Percentiles rank a stretch among this genome's conserved stretches.
phyloP scores from a whole-genome alignment of 2,888 invertebrate species.

The Drosophila affinis region DNA sequence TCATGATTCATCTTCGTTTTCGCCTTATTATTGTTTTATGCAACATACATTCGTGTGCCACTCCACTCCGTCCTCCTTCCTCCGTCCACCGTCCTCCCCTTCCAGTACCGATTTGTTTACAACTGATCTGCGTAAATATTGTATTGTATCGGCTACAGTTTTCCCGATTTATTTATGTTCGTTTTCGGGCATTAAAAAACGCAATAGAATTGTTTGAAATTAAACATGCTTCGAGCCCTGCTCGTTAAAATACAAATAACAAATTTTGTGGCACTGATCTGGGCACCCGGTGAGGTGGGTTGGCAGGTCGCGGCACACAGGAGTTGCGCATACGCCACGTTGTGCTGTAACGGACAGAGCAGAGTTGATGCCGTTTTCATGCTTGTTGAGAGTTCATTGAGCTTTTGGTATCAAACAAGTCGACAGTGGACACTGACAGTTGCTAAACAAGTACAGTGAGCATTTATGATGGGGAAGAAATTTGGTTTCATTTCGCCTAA shows the following conservation, averaged over 20 bases:
- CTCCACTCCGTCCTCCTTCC: neutral
- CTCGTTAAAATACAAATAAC: slow-evolving; percentile 26
- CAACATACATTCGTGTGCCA: slow-evolving; percentile 30
- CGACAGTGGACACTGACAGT: no score
- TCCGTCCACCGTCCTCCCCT: neutral
- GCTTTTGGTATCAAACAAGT: no score
- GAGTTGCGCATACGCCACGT: slow-evolving; percentile 58
- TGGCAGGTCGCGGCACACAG: neutral
- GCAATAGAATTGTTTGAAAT: slow-evolving; percentile 31
- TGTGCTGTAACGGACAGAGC: slow-evolving; percentile 21
- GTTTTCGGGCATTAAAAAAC: slow-evolving; percentile 30
- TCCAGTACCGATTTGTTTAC: slow-evolving; percentile 23
- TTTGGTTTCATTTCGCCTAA: no score
- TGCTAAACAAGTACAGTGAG: no score
- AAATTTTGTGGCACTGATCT: neutral
- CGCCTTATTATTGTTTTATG: slow-evolving; percentile 12
- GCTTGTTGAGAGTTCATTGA: no score
- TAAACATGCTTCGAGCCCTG: slow-evolving; percentile 30
- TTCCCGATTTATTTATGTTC: slow-evolving; percentile 31
- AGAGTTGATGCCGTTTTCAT: neutral
- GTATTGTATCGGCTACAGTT: slow-evolving; percentile 31
- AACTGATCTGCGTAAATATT: slow-evolving; percentile 29
- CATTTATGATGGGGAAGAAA: no score
- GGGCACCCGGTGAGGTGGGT: slow-evolving; percentile 10
- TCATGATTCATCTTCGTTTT: slow-evolving; percentile 12